Base-by-base conservation (phyloP, 92 coral and sea anemone genomes). In the Zoanthus solanderi region DNA sequence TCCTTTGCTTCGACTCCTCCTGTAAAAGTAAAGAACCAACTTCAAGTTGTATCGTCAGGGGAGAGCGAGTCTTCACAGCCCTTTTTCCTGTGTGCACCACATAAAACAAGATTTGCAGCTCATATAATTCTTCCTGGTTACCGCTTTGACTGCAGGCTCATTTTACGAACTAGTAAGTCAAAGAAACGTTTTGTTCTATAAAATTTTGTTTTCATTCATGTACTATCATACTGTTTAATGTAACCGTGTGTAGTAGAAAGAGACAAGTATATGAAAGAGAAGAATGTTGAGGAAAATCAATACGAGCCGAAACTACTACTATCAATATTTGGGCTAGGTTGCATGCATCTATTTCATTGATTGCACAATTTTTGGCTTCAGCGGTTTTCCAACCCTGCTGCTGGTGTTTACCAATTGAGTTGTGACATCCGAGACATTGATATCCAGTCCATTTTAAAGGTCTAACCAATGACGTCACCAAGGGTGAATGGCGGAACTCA, bases 111-210 rank as follows among this genome's bases (percentile, higher is more conserved):
- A 45, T 18, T 81, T 71, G 42, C 14, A 7, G 75, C 54, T 66
- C 63, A 81, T 44, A 81, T 81, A 10, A 81, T 81, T 81, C 75
- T 81, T 52, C 85, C 85, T 7, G 75, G 85, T 45, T 32, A 81
- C 45, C 85, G 85, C 34, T 81, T 81, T 81, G 85, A 81, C 44
- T 81, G 85, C 75, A 66, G 63, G 75, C 85, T 81, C 56, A 14
- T 81, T 53, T 37, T 81, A 16, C 85, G 85, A 48, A 81, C 60
- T 29, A 66, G 85, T 81, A 81, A 81, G 85, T 81, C 16, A 18
- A 58, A 18, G n/a, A 58, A 58, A 13, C 2, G 42, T 37, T 37
- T 37, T 37, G 42, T 37, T 37, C 65, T 58, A 58, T 54, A 15
- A 1, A 58, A 58, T 4, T 58, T 56, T 11, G 15, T 56, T 56